Conservation (phyloP, 2,113 vertebrate species). For the Hippocampus zosterae region DNA sequence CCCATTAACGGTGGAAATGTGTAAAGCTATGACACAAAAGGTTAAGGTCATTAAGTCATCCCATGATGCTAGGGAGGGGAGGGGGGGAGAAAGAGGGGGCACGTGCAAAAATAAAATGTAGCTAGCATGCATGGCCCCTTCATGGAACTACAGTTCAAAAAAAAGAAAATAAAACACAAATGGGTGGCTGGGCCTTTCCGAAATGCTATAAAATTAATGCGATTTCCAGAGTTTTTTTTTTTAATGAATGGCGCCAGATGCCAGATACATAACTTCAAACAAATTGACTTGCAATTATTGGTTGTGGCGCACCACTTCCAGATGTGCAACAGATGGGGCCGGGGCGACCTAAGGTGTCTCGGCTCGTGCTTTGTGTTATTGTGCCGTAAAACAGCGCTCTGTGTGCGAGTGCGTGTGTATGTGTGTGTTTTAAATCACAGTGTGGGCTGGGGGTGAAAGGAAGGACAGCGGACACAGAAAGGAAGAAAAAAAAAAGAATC, state of each 20-base stretch:
- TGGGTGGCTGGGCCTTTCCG: constrained; percentile 45
- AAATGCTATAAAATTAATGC: constrained; percentile 74
- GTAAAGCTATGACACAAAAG: constrained; percentile 34
- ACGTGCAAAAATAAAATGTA: not conserved
- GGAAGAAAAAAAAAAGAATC: constrained; percentile 51
- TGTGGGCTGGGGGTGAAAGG: constrained; percentile 69
- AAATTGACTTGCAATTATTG: constrained; percentile 81
- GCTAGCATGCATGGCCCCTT: not conserved
- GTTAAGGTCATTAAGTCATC: constrained; percentile 27
- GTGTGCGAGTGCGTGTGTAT: not conserved
- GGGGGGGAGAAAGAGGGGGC: not conserved
- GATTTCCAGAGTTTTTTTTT: constrained; percentile 67
- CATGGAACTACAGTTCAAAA: not conserved
- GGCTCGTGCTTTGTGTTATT: constrained; percentile 27
- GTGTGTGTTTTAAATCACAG: constrained; percentile 7
- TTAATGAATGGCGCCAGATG: constrained; percentile 76
- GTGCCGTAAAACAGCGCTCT: constrained; percentile 10
- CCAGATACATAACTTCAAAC: constrained; percentile 82
- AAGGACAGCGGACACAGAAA: constrained; percentile 57
- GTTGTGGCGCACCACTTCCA: constrained; percentile 71
- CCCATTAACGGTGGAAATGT: constrained; percentile 51
- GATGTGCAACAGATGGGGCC: constrained; percentile 77
- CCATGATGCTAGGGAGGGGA: constrained; percentile 38
- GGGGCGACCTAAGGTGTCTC: constrained; percentile 67
- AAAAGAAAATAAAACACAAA: constrained; percentile 38